These are phyloP conservation scores for Epirrhoe alternata DNA, from an alignment of 2,888 invertebrate species.

Conservation along the genomic window DNA sequence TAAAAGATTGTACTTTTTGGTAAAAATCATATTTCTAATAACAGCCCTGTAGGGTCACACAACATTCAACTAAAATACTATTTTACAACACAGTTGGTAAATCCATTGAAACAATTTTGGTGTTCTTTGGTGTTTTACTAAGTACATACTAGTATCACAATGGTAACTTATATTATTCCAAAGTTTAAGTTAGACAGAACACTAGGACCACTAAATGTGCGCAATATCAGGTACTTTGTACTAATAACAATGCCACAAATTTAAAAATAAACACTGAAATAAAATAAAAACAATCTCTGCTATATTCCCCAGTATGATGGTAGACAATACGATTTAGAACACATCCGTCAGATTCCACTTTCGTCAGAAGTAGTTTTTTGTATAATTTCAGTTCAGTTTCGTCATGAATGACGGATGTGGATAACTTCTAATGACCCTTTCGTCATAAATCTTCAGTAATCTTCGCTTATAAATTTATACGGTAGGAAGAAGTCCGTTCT, in stretches of 20 bases:
- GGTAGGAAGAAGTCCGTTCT: too few relatives aligned
- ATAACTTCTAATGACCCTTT: too few relatives aligned
- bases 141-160: conserved; percentile 6
- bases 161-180: not conserved
- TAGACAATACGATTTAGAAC: too few relatives aligned
- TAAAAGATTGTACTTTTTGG: conserved; percentile 47
- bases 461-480: too few relatives aligned
- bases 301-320: not conserved
- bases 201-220: not conserved
- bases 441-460: too few relatives aligned
- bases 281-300: not conserved
- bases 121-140: conserved; percentile 4
- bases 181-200: not conserved
- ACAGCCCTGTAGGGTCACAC: conserved; percentile 17
- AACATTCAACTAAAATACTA: not conserved
- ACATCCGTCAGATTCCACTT: too few relatives aligned
- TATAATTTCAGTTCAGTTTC: too few relatives aligned
- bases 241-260: not conserved
- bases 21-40: conserved; percentile 57
- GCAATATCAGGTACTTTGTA: conserved; percentile 24
- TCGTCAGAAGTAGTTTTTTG: too few relatives aligned
- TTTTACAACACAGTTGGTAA: not conserved
- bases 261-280: not conserved
- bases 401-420: too few relatives aligned
- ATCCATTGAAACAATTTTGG: not conserved